phyloP scores from a whole-genome alignment of 2,113 vertebrate genomes.

The Cavia aperea region DNA sequence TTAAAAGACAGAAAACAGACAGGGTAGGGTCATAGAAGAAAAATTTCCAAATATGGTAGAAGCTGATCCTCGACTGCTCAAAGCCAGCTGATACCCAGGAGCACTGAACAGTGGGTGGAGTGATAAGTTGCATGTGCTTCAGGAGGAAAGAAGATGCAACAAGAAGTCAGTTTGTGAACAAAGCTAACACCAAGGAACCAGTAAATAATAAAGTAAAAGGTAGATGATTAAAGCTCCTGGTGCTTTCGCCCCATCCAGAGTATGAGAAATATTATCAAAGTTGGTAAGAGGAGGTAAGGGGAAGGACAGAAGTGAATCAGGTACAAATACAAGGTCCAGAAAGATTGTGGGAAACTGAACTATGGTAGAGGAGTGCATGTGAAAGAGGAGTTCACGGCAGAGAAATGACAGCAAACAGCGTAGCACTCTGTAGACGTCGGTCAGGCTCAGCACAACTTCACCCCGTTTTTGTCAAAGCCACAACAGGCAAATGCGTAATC shows the following conservation, averaged over 20 bases:
- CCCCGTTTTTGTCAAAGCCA: background rate
- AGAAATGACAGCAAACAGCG: background rate
- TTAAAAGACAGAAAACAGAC: conserved; percentile 2
- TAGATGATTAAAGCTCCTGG: background rate
- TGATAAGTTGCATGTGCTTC: background rate
- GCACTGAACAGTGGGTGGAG: background rate
- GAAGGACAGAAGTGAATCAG: background rate
- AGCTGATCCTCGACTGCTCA: background rate
- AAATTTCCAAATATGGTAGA: background rate
- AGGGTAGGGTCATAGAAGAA: background rate
- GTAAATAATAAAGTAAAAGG: conserved; percentile 11
- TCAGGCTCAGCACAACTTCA: background rate
- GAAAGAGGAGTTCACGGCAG: background rate
- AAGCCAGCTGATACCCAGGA: background rate
- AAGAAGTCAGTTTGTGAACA: conserved; percentile 4
- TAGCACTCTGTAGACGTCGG: background rate
- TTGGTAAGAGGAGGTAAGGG: background rate
- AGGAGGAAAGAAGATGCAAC: background rate
- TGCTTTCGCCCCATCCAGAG: background rate
- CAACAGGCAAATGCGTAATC: background rate
- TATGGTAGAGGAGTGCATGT: background rate
- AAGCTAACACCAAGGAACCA: conserved; percentile 1
- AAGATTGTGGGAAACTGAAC: background rate
- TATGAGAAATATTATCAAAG: background rate
- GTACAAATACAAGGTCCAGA: background rate